Base-by-base conservation (phyloP, 2,888 invertebrate genomes). In the Leptura quadrifasciata region DNA sequence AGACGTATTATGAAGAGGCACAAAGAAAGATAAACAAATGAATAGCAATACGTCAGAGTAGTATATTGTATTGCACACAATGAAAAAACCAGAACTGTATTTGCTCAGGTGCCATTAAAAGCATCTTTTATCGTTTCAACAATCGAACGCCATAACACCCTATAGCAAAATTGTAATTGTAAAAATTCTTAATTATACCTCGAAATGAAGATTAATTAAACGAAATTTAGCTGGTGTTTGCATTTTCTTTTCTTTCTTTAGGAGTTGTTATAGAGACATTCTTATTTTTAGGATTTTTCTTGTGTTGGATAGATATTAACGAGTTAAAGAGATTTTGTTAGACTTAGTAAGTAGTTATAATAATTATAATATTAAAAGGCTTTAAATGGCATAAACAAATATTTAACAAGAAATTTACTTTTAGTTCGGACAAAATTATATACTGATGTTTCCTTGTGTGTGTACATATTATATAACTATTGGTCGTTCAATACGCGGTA, bases 101-200 rank as follows among this genome's bases (percentile, higher is more conserved):
- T 83, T 83, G 81, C 82, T 81, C 83, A 83, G 83, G 83, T 83
- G 83, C 77, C 80, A 80, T 80, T 81, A 81, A 80, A 81, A 79
- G 76, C 77, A 74, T 76, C 76, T 76, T 81, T 79, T 80, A 79
- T 80, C 79, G 64, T 74, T 76, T 72, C 74, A 78, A 80, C 79
- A 76, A 77, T 77, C 76, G 77, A 72, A 15, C 73, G 75, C 73
- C 64, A 74, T 74, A 73, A 74, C 80, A 79, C 78, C 78, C 80
- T 71, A 74, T 67, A 65, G 58, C 63, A 47, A 55, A 76, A 58
- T 63, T 65, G 74, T 55, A 54, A 75, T 76, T 75, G 76, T 76
- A 76, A 64, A 65, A 64, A 71, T 63, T 68, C 76, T 79, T 78
- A 80, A 76, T 77, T 77, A 78, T 76, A 75, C 52, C 73, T 77